Conservation (phyloP, 1,140 invertebrate species). For the Trinorchestia longiramus region DNA sequence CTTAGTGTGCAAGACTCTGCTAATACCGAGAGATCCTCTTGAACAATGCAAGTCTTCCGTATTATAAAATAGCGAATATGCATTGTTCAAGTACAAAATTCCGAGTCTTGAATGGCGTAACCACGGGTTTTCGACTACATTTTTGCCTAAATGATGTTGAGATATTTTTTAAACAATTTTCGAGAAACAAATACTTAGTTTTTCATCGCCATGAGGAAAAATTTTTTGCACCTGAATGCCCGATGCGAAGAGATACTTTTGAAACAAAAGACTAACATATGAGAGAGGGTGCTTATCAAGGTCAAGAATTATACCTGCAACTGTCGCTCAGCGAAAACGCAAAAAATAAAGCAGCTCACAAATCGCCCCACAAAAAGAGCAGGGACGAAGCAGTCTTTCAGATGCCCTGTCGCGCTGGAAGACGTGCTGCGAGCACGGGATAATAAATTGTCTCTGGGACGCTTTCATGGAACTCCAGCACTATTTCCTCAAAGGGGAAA, state of each 20-base stretch:
- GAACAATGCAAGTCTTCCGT: background rate
- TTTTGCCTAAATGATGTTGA: background rate
- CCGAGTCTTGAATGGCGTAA: background rate
- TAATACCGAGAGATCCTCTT: background rate
- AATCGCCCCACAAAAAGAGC: background rate
- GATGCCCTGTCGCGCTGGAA: background rate
- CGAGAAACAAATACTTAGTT: background rate
- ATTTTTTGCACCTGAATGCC: background rate
- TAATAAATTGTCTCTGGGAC: constrained; percentile 46
- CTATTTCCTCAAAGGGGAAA: constrained; percentile 40
- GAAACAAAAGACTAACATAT: background rate
- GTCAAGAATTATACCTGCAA: background rate
- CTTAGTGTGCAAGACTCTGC: background rate
- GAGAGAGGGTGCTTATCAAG: background rate
- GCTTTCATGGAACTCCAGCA: constrained; percentile 16
- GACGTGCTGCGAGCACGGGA: background rate
- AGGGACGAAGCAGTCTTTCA: background rate
- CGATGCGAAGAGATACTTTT: background rate
- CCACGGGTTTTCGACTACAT: background rate
- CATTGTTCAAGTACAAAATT: background rate
- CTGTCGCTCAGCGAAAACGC: background rate
- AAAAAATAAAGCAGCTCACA: background rate
- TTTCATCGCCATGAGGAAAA: background rate
- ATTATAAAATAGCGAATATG: background rate
- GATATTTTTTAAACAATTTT: background rate